Conservation (phyloP, 2,113 vertebrate genomes). For the Myanophis thanlyinensis region DNA sequence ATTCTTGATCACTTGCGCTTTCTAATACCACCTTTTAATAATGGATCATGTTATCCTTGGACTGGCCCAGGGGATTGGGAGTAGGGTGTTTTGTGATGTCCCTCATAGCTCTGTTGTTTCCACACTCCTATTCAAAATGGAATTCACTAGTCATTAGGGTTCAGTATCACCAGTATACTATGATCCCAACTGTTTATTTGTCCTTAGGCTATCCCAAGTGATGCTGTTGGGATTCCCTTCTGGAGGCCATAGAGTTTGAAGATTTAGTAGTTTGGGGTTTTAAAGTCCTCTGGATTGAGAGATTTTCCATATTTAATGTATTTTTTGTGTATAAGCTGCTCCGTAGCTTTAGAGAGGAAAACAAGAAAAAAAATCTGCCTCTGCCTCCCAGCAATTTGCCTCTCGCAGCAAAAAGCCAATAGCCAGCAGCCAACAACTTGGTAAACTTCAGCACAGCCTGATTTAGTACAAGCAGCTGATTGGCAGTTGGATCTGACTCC, state of each 20-base stretch:
- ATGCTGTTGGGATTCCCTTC: neutral
- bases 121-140: neutral
- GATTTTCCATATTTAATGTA: neutral
- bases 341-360: too few relatives aligned
- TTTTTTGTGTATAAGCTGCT: too few relatives aligned
- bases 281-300: neutral
- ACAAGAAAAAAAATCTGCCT: too few relatives aligned
- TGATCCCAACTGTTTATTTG: neutral
- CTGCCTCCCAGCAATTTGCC: too few relatives aligned
- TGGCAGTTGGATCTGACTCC: too few relatives aligned
- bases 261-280: neutral
- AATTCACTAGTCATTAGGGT: neutral
- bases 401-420: too few relatives aligned
- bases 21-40: neutral
- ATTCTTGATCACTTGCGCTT: neutral
- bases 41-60: neutral
- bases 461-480: too few relatives aligned
- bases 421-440: too few relatives aligned
- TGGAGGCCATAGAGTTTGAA: neutral
- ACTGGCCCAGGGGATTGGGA: neutral
- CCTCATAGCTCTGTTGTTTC: neutral
- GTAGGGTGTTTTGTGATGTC: neutral
- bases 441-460: too few relatives aligned
- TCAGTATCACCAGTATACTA: neutral
- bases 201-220: neutral